Base-by-base conservation (phyloP, 2,888 invertebrate species). In the Odontomyia ornata region DNA sequence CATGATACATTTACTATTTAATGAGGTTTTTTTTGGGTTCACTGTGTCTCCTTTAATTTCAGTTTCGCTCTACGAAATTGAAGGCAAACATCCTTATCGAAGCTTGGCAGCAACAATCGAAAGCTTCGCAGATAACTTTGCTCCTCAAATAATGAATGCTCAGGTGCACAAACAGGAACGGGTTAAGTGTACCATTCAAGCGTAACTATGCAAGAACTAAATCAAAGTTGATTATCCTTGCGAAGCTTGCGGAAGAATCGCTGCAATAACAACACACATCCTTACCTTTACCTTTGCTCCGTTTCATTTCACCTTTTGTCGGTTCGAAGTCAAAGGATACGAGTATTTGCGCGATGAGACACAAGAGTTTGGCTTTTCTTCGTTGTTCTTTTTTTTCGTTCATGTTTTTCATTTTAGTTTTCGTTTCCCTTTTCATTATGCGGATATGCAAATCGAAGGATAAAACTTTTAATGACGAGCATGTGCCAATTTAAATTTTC, bases 401-500 rank as follows among this genome's bases (percentile, higher is more conserved):
- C 15, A 21, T 18, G 60, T 5, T 11, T 25, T 60, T n/a, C 25
- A 13, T 28, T 21, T 30, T 9, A 15, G 23, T n/a, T 65, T 30
- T 30, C 69, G 46, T 75, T 52, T 56, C 36, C 56, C 60, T 73
- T n/a, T 76, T 69, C 69, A 71, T 76, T 76, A 69, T 76, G 71
- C 60, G 72, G 56, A 77, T 78, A 78, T 79, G 79, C 79, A 79
- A 79, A 79, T 79, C 72, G 47, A 69, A 75, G 78, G 77, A 79
- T 78, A 78, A 79, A 79, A 79, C 43, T 79, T 79, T 79, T 79
- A 79, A 79, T 79, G 79, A 79, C 78, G 76, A 79, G 77, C 79
- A 79, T 79, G 79, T 79, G 79, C 79, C 78, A 79, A 79, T 79
- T 78, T 79, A 78, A 79, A 79, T 79, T 79, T 77, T 77, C 79